phyloP scores from a whole-genome alignment of 2,888 invertebrate genomes.

The Mythimna ferrago region DNA sequence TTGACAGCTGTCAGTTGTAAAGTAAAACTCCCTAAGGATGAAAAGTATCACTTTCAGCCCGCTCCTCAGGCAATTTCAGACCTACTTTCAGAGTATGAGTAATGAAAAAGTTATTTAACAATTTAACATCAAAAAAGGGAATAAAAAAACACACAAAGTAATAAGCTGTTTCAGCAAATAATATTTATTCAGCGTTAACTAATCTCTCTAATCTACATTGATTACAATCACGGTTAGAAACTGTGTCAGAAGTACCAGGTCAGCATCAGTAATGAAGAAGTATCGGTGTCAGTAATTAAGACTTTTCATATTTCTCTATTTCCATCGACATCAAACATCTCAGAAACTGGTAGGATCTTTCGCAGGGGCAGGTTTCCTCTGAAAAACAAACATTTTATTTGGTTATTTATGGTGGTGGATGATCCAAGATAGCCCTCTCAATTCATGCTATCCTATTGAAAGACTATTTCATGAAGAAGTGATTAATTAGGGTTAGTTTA shows the following conservation, averaged over 20 bases:
- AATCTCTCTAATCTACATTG: slow-evolving; percentile 7
- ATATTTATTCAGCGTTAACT: slow-evolving; percentile 15
- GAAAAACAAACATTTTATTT: slow-evolving; percentile 58
- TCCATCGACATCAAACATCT: slow-evolving; percentile 88
- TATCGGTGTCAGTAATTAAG: slow-evolving; percentile 1
- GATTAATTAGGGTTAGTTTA: too few relatives aligned
- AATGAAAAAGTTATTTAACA: too few relatives aligned
- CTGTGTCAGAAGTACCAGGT: slow-evolving; percentile 28
- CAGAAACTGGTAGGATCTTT: slow-evolving; percentile 87
- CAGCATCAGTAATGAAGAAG: slow-evolving; percentile 12
- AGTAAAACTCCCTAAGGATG: too few relatives aligned
- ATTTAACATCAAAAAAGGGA: too few relatives aligned
- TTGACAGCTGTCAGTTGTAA: too few relatives aligned
- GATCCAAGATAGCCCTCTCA: too few relatives aligned
- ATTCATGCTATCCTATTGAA: too few relatives aligned
- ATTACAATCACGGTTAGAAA: neutral
- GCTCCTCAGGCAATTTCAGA: too few relatives aligned
- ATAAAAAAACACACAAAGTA: neutral
- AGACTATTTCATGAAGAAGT: too few relatives aligned
- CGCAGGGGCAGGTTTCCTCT: slow-evolving; percentile 88
- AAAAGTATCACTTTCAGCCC: too few relatives aligned
- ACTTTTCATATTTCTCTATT: slow-evolving; percentile 74
- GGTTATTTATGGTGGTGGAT: too few relatives aligned
- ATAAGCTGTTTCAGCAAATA: slow-evolving; percentile 3
- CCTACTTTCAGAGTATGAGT: too few relatives aligned